Conservation (phyloP, 2,888 invertebrate species). For the Eristalis tenax region DNA sequence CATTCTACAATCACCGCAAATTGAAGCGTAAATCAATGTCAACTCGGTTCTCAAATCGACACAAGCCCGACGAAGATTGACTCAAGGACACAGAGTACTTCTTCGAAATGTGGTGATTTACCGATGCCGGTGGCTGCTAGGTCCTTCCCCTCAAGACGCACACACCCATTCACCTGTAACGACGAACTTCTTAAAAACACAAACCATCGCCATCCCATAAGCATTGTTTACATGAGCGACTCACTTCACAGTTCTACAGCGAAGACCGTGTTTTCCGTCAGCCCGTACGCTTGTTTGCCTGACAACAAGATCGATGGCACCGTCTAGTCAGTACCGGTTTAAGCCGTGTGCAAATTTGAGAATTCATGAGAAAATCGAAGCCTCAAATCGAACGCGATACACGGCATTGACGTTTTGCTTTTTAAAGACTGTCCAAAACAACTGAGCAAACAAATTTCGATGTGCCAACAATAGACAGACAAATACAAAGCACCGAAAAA, state of each 20-base stretch:
- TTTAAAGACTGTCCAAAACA: not conserved
- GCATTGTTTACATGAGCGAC: not conserved
- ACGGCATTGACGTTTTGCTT: constrained; percentile 1
- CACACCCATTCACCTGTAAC: not conserved
- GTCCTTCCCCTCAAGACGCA: no score
- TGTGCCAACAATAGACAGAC: constrained; percentile 7
- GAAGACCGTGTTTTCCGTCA: not conserved
- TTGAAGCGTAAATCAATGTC: not conserved
- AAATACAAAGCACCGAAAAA: constrained; percentile 23
- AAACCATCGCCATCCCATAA: not conserved
- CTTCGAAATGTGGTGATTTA: not conserved
- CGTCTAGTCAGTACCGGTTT: not conserved
- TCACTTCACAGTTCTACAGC: not conserved
- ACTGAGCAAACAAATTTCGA: constrained; percentile 30
- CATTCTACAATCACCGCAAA: not conserved
- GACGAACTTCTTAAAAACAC: not conserved
- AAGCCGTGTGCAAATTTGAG: constrained; percentile 1
- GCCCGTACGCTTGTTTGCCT: no score
- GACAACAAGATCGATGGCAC: not conserved
- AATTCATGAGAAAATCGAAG: not conserved
- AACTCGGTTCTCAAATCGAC: not conserved
- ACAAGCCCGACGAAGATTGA: not conserved
- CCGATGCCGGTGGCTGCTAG: not conserved
- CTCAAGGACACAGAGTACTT: no score
- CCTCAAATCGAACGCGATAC: not conserved